Conservation (phyloP, 2,797 vertebrate genomes). For the Falco concolor region DNA sequence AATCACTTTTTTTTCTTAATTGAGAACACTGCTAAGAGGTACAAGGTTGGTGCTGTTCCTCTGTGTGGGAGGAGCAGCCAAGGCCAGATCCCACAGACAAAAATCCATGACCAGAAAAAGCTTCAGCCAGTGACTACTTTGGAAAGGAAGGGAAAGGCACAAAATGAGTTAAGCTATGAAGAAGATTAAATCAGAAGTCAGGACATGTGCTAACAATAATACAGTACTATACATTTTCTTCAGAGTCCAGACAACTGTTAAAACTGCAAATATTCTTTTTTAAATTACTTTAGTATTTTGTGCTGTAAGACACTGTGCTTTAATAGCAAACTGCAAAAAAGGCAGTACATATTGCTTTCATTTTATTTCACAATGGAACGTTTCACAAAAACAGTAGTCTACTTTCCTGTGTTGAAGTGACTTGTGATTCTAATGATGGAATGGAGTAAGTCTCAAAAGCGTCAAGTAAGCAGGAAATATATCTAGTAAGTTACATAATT, state of each 20-base stretch:
- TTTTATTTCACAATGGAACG: constrained; percentile 65
- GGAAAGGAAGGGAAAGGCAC: constrained; percentile 68
- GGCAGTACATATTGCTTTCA: constrained; percentile 64
- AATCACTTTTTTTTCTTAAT: neutral
- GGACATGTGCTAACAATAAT: constrained; percentile 52
- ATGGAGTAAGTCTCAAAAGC: constrained; percentile 73
- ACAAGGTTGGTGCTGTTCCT: constrained; percentile 11
- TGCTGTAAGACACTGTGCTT: constrained; percentile 70
- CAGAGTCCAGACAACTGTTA: constrained; percentile 54
- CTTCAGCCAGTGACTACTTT: constrained; percentile 33
- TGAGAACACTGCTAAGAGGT: constrained; percentile 64
- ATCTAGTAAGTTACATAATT: constrained; percentile 60
- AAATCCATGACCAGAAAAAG: constrained; percentile 51
- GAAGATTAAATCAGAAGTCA: constrained; percentile 47
- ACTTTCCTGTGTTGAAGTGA: constrained; percentile 68
- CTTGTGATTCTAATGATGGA: constrained; percentile 67
- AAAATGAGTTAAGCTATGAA: constrained; percentile 64
- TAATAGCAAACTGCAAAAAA: constrained; percentile 67
- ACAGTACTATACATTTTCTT: constrained; percentile 57
- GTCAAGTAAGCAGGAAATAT: constrained; percentile 71
- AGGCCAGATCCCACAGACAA: constrained; percentile 41
- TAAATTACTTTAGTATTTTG: constrained; percentile 55
- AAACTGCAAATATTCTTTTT: constrained; percentile 50
- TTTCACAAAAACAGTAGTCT: constrained; percentile 71
- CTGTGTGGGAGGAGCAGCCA: neutral